These are phyloP conservation scores for Dicrostonyx torquatus DNA, from an alignment of 2,797 vertebrate genomes.

Conservation along the genomic window DNA sequence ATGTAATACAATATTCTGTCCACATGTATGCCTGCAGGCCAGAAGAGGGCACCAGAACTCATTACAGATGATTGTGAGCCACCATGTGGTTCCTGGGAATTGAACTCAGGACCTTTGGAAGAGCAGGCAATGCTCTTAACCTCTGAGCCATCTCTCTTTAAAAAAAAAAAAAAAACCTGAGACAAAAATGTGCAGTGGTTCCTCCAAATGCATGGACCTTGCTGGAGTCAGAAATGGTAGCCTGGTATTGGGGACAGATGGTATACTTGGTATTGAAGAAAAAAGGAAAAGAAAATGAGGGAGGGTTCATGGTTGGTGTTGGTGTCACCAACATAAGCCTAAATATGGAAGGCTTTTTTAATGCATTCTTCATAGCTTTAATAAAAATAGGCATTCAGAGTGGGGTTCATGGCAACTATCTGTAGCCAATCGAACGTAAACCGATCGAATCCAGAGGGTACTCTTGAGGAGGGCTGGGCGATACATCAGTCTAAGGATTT, in stretches of 20 bases:
- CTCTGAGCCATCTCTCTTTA: too few species aligned
- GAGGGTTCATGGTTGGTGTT: conserved; percentile 29
- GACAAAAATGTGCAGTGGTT: not conserved
- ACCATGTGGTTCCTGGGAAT: too few species aligned
- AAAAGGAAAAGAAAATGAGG: not conserved
- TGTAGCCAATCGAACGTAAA: conserved; percentile 69
- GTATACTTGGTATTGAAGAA: not conserved
- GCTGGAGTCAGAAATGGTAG: not conserved
- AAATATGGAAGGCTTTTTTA: conserved; percentile 22
- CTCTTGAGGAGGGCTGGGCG: conserved; percentile 83
- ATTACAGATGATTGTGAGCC: too few species aligned
- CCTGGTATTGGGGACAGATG: not conserved
- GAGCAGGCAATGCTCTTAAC: too few species aligned
- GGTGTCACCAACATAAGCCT: not conserved
- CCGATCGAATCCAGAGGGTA: conserved; percentile 80
- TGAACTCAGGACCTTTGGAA: too few species aligned
- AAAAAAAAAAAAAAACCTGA: not conserved
- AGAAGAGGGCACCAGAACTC: too few species aligned
- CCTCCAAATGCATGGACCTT: not conserved
- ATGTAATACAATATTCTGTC: too few species aligned
- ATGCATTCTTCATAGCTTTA: conserved; percentile 46
- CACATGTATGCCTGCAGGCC: too few species aligned
- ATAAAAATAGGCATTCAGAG: conserved; percentile 75
- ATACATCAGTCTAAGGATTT: conserved; percentile 84
- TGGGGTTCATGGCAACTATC: conserved; percentile 75